Base-by-base conservation (phyloP, 2,797 vertebrate genomes). In the Cyprinodon diabolis region DNA sequence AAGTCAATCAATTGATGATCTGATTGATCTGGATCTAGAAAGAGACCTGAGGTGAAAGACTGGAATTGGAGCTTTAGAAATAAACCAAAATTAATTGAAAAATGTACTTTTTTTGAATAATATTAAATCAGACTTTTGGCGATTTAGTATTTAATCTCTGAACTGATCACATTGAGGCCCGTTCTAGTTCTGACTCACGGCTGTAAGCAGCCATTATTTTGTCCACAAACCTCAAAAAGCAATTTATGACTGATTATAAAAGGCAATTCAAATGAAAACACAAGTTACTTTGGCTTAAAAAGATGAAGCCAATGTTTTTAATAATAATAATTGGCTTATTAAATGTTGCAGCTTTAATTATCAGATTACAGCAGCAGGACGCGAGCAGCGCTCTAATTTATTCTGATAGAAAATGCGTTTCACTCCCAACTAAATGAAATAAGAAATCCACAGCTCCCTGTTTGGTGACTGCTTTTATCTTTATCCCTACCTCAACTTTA, bases 281-380 rank as follows among this genome's bases (percentile, higher is more conserved):
- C 9, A 37, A 1, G 58, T 62, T 62, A 19, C 58, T 40, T 62
- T 62, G 58, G 17, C 35, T 62, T 19, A 62, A 40, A 40, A 40
- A 62, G 58, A 62, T 40, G 19, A 62, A 40, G 40, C 58, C 0
- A 35, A 62, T 62, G 19, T 40, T 62, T 40, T 35, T 62, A 40
- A 60, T 37, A 60, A 15, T 37, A 35, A 35, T 37, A 67, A 67
- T 67, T 67, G 66, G 66, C 35, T 67, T 67, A 67, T 67, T 51
- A 67, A 67, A 67, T 40, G 58, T 62, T 62, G 19, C 35, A 40
- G 58, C 58, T 62, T 62, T 40, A 62, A 62, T 62, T 40, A 62
- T 62, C 58, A 62, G 58, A 62, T 67, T 67, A 67, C 66, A 15
- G 30, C 66, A 67, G 66, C 66, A 23, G 66, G 66, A 35, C 8